Evolutionary conservation across 2,113 vertebrate species (phyloP), one percentile per base, ranked within the genome.

Genomic region (Barnardius zonarius): DNA sequence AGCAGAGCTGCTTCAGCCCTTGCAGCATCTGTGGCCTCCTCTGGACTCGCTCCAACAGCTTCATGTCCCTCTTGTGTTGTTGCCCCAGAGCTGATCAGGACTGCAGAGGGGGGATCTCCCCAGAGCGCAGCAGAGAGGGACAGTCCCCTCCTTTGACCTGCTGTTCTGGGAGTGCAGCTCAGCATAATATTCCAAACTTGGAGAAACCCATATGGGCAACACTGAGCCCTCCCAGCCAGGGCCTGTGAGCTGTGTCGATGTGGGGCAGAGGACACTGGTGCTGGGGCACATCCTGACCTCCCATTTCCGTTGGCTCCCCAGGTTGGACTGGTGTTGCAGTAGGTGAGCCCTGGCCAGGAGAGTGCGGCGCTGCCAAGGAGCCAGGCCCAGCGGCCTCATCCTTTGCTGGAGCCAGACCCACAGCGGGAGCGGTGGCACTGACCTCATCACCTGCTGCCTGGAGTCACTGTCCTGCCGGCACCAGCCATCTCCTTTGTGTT

Each of bases 261-360:
- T n/a, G 16, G 59, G 69, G 30, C 39, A 13, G 62, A 27, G 25
- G 30, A 11, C 2, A 0, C 17, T 18, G 43, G 17, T 2, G 5
- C 33, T 33, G 0, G 10, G 66, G 4, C 51, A 4, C 41, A 3
- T 18, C 31, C 5, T 89, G 79, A 94, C 20, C 61, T 10, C 3
- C 55, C 22, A 0, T 96, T 80, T 92, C 63, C 20, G 0, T 86
- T 93, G 90, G 59, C 69, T 77, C 87, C 95, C 44, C 97, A 99
- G 99, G 99, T 99, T 1, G 99, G 99, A 77, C 97, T 99, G 98
- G 99, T 99, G 96, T 96, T 99, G 97, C 99, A 99, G 98, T 99
- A 99, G 98, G 84, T 43, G 61, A 93, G 86, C 83, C 95, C 97
- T 96, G 92, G 95, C 95, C 94, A 93, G 94, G 95, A 96, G 97